Conservation (phyloP, 2,113 vertebrate genomes). For the Trichomycterus rosablanca region DNA sequence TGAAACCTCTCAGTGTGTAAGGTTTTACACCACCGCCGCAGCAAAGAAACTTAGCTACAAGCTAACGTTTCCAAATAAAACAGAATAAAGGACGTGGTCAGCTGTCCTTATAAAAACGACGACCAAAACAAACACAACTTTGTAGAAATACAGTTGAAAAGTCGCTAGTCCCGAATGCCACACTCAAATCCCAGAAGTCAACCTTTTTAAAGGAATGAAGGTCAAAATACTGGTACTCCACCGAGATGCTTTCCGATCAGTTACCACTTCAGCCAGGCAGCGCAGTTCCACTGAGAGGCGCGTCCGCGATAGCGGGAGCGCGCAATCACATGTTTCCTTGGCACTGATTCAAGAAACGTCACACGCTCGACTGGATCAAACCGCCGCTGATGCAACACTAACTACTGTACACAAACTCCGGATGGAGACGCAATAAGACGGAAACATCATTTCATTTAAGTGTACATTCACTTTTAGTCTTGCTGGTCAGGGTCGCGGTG, state of each 20-base stretch:
- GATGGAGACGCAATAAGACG: no score
- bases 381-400: no score
- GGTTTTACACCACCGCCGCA: slow-evolving; percentile 27
- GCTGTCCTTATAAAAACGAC: background rate
- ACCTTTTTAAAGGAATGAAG: no score
- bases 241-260: background rate
- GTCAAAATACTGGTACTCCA: slow-evolving; percentile 5
- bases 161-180: no score
- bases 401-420: no score
- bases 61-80: background rate
- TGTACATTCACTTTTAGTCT: no score
- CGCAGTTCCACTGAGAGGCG: slow-evolving; percentile 1
- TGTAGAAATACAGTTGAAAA: no score
- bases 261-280: slow-evolving; percentile 5
- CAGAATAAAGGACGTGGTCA: slow-evolving; percentile 42
- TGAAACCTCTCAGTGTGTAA: slow-evolving; percentile 44
- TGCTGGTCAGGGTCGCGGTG: no score
- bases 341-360: background rate
- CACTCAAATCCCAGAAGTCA: no score
- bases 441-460: no score
- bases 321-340: slow-evolving; percentile 58
- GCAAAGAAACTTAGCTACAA: background rate
- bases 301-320: slow-evolving; percentile 40
- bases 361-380: no score
- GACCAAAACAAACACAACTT: background rate